Percentiles rank a stretch among this genome's conserved stretches.
Conservation (phyloP, 2,113 vertebrate genomes). For the Poicephalus meyeri region DNA sequence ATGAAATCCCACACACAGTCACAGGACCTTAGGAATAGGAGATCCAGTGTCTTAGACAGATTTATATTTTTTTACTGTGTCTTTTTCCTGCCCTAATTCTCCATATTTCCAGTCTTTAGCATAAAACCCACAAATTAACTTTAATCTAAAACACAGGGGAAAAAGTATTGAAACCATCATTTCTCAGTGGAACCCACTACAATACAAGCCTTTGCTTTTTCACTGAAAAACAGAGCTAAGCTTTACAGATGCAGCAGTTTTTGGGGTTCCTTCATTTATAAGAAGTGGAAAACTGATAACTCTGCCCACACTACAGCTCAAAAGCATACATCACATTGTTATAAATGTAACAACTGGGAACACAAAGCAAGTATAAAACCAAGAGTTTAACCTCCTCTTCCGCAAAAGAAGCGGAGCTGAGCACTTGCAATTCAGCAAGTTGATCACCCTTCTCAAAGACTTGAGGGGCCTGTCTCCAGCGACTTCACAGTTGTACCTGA, state of each 20-base stretch:
- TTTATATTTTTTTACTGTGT: background rate
- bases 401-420: background rate
- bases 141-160: background rate
- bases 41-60: background rate
- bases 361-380: background rate
- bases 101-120: background rate
- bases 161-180: background rate
- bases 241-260: background rate
- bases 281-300: background rate
- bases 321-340: background rate
- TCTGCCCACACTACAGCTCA: background rate
- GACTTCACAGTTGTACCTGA: background rate
- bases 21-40: background rate
- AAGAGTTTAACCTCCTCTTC: background rate
- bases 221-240: background rate
- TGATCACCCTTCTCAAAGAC: background rate
- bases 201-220: background rate
- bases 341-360: conserved; percentile 6
- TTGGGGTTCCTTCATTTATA: background rate
- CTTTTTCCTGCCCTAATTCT: background rate
- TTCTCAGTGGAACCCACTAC: background rate
- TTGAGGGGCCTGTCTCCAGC: background rate
- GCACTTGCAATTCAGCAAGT: background rate
- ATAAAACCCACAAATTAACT: background rate
- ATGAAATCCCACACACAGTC: background rate